These are phyloP conservation scores for Caenorhabditis briggsae DNA, from an alignment of 1,140 invertebrate genomes.

Conservation along the genomic window DNA sequence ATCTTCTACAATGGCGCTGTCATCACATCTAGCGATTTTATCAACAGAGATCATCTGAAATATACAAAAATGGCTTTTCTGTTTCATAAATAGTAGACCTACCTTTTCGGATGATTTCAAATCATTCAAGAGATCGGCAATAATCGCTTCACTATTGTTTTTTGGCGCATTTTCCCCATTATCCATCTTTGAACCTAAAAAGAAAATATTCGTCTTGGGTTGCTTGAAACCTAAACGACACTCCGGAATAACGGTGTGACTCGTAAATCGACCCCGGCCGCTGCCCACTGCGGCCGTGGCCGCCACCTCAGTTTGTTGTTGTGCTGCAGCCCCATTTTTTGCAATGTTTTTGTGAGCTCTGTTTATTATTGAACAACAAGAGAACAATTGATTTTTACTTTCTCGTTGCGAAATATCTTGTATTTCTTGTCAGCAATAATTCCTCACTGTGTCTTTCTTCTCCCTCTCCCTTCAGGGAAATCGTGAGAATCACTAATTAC, in stretches of 20 bases:
- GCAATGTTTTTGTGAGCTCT: constrained; percentile 2
- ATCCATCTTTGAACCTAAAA: not conserved
- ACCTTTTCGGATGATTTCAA: constrained; percentile 23
- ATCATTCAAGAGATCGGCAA: constrained; percentile 19
- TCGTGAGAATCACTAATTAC: constrained; percentile 5
- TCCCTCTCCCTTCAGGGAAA: not conserved
- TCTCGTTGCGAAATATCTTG: not conserved
- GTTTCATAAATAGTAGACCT: not conserved
- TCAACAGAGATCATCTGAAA: constrained; percentile 23
- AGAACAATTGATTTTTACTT: not conserved
- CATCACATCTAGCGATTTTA: constrained; percentile 3
- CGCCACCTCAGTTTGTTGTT: constrained; percentile 1
- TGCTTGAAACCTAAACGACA: not conserved
- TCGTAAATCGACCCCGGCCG: not conserved
- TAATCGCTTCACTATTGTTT: constrained; percentile 13
- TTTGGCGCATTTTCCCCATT: not conserved
- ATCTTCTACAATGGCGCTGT: not conserved
- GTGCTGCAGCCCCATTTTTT: constrained; percentile 2
- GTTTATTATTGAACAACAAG: not conserved
- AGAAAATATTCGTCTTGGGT: not conserved
- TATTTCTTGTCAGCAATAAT: not conserved
- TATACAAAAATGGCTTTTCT: not conserved
- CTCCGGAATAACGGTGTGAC: not conserved
- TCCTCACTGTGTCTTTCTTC: not conserved
- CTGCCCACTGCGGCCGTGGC: constrained; percentile 3